Evolutionary conservation across 2,888 invertebrate species (phyloP).

Genomic region (Agriotes lineatus): DNA sequence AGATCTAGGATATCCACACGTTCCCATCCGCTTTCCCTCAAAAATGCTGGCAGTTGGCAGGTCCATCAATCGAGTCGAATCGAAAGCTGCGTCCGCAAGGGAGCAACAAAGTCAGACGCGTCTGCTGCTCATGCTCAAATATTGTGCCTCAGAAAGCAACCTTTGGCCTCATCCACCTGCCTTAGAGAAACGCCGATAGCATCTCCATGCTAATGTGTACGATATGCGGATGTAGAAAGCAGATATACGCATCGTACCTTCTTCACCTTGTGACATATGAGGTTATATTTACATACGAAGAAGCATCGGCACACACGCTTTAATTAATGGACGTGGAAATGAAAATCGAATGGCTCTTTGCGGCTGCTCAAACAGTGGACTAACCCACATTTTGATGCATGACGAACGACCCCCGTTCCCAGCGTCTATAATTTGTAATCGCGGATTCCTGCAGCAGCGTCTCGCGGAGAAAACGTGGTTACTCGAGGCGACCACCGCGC

Average conservation of each 20-base stretch:
- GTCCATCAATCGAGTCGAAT: conserved; percentile 13
- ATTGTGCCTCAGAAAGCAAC: conserved; percentile 26
- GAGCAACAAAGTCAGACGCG: conserved; percentile 17
- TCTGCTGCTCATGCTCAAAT: not conserved
- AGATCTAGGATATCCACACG: not conserved
- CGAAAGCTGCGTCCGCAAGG: conserved; percentile 10
- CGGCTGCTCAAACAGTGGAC: too few relatives aligned
- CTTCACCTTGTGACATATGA: conserved; percentile 28
- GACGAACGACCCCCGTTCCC: conserved; percentile 4
- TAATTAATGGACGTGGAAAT: conserved; percentile 33
- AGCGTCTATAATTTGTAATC: conserved; percentile 25
- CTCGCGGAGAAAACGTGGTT: conserved; percentile 11
- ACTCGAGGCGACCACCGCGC: conserved; percentile 17
- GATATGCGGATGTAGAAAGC: conserved; percentile 38
- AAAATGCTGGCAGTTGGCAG: conserved; percentile 16
- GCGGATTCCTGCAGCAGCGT: conserved; percentile 3
- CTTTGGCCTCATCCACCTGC: conserved; percentile 34
- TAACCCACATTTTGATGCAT: not conserved
- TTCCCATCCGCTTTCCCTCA: conserved; percentile 4
- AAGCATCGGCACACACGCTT: not conserved
- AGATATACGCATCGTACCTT: conserved; percentile 31
- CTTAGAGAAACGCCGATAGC: conserved; percentile 22
- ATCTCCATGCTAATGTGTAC: conserved; percentile 33
- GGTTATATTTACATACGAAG: conserved; percentile 33
- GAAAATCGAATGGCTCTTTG: conserved; percentile 16